phyloP scores from a whole-genome alignment of 2,888 invertebrate species.

The Homarus gammarus region DNA sequence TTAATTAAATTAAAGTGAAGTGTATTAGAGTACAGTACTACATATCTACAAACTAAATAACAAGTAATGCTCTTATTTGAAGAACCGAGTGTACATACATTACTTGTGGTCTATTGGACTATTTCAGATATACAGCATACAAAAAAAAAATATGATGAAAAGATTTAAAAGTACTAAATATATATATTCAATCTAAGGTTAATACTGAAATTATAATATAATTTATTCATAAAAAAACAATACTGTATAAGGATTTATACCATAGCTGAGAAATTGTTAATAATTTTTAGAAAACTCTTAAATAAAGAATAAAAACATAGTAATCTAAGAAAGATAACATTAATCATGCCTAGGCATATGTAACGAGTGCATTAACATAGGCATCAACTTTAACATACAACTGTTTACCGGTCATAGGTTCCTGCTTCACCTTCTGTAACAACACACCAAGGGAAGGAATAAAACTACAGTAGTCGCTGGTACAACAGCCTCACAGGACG shows the following conservation, averaged over 20 bases:
- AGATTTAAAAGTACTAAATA: slow-evolving; percentile 14
- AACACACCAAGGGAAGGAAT: slow-evolving; percentile 35
- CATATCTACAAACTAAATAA: slow-evolving; percentile 50
- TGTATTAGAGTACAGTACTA: slow-evolving; percentile 22
- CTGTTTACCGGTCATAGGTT: slow-evolving; percentile 49
- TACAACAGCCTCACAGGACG: background rate
- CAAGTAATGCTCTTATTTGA: slow-evolving; percentile 28
- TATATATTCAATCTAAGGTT: slow-evolving; percentile 27
- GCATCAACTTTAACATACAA: slow-evolving; percentile 47
- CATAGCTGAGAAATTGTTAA: too few relatives aligned
- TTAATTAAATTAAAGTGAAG: slow-evolving; percentile 41
- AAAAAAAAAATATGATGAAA: background rate
- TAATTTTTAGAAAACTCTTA: too few relatives aligned
- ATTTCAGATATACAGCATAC: slow-evolving; percentile 44
- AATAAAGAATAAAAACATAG: slow-evolving; percentile 43
- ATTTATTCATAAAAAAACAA: slow-evolving; percentile 5
- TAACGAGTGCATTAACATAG: slow-evolving; percentile 32
- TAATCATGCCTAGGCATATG: slow-evolving; percentile 26
- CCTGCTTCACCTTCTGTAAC: slow-evolving; percentile 28
- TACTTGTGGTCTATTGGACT: slow-evolving; percentile 30
- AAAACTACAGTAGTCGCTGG: slow-evolving; percentile 21
- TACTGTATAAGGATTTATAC: slow-evolving; percentile 7
- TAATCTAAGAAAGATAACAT: slow-evolving; percentile 30
- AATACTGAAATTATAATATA: slow-evolving; percentile 31
- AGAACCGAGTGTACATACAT: slow-evolving; percentile 50